Conservation (phyloP, 2,888 invertebrate species). For the Campoletis raptor region DNA sequence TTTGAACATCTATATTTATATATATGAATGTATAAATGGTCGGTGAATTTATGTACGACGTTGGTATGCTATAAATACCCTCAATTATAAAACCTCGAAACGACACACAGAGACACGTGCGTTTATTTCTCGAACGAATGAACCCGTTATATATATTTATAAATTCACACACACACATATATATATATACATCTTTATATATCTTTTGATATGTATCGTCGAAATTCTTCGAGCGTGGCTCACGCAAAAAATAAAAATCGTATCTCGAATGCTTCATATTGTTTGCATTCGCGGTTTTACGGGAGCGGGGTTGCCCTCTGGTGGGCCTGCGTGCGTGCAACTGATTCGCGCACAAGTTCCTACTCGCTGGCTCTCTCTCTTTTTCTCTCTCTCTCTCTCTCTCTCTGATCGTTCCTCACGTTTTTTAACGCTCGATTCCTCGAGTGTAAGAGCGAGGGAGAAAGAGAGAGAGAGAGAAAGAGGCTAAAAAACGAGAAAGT, state of each 20-base stretch:
- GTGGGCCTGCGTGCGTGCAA: conserved; percentile 25
- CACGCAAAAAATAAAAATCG: conserved; percentile 36
- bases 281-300: conserved; percentile 63
- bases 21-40: background rate
- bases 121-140: conserved; percentile 28
- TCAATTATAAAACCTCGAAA: conserved; percentile 44
- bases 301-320: conserved; percentile 21
- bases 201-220: conserved; percentile 16
- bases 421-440: background rate
- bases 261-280: conserved; percentile 45
- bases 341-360: conserved; percentile 7
- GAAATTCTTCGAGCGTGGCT: conserved; percentile 53
- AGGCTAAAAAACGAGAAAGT: background rate
- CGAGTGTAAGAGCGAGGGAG: background rate
- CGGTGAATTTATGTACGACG: conserved; percentile 14
- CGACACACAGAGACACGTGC: conserved; percentile 14
- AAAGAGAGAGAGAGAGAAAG: background rate
- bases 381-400: background rate
- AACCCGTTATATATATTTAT: conserved; percentile 28
- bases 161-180: conserved; percentile 22
- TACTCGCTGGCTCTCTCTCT: background rate
- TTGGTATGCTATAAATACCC: conserved; percentile 26
- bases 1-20: background rate
- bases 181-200: background rate
- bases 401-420: background rate